A percentile compares a stretch with the other conserved stretches of the same genome.
These are phyloP conservation scores for Cathartes aura DNA, from an alignment of 2,113 vertebrate species.

Conservation along the genomic window DNA sequence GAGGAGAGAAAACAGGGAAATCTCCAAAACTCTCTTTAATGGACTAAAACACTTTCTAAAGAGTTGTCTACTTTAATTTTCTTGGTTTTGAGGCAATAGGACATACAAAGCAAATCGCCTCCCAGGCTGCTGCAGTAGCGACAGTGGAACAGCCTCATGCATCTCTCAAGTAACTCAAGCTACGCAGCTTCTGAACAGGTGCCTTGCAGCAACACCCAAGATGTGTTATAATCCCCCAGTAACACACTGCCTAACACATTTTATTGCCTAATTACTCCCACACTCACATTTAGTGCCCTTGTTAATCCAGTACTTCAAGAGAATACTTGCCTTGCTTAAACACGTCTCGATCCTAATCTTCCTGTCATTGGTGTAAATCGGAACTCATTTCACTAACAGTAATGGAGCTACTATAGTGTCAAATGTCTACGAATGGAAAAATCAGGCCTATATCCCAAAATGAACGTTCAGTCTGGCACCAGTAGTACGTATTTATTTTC, in stretches of 20 bases:
- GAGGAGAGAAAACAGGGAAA: not conserved
- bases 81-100: not conserved
- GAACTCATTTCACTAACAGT: not conserved
- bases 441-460: not conserved
- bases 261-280: constrained; percentile 64
- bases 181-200: not conserved
- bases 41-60: not conserved
- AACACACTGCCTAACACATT: constrained; percentile 28
- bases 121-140: not conserved
- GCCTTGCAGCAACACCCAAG: constrained; percentile 8
- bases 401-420: not conserved
- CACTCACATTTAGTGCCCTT: constrained; percentile 50
- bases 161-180: not conserved
- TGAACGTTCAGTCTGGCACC: constrained; percentile 53
- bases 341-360: not conserved
- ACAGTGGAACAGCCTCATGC: not conserved
- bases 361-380: not conserved
- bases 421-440: not conserved
- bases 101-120: not conserved
- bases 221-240: constrained; percentile 8
- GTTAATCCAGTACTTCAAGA: constrained; percentile 61
- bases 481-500: constrained; percentile 38
- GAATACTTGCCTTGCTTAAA: constrained; percentile 54
- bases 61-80: not conserved
- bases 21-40: not conserved